Percentiles rank a stretch among this genome's conserved stretches.
Conservation (phyloP, 37 sponge, comb jelly and placozoan species). For the Aphrocallistes beatrix region DNA sequence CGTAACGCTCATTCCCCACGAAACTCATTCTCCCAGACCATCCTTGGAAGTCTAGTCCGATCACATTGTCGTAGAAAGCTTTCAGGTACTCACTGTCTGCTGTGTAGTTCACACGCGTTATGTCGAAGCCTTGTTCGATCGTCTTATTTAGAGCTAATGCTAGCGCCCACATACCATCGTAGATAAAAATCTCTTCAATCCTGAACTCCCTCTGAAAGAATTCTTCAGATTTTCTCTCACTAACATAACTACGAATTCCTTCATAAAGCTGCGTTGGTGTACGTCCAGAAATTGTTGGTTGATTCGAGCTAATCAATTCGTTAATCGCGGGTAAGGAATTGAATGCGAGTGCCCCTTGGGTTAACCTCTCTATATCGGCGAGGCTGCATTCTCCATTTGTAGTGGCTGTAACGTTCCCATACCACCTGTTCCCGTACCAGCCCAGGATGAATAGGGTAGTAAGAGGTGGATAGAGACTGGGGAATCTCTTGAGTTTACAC, state of each 20-base stretch:
- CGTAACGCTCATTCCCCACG: constrained; percentile 7
- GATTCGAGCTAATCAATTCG: background rate
- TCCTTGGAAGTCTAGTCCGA: background rate
- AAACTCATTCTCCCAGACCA: background rate
- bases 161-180: background rate
- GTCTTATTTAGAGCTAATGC: background rate
- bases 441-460: background rate
- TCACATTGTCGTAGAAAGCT: background rate
- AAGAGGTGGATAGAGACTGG: background rate
- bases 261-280: background rate
- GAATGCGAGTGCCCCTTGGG: background rate
- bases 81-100: background rate
- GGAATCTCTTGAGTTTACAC: background rate
- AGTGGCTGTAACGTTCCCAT: background rate
- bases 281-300: background rate
- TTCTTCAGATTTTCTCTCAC: background rate
- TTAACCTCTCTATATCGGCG: background rate
- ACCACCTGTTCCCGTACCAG: background rate
- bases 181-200: background rate
- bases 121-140: background rate
- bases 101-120: background rate
- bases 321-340: background rate
- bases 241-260: background rate
- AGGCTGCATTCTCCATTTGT: background rate
- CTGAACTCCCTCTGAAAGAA: background rate